Evolutionary conservation across 2,888 invertebrate genomes (phyloP), one percentile per base, ranked within the genome.

Genomic region (Crioceris asparagi): DNA sequence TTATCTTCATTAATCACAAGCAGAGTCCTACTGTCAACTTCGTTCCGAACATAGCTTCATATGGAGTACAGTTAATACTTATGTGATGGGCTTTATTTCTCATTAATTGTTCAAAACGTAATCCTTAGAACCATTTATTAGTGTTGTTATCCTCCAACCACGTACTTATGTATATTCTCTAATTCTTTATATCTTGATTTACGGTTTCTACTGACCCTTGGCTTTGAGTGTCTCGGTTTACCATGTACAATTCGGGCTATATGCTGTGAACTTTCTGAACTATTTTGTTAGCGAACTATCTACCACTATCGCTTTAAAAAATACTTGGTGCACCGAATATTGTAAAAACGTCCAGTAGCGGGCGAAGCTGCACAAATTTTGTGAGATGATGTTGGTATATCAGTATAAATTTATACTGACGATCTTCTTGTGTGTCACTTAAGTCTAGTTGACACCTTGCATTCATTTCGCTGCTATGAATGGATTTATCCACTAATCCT

Each of bases 101-200:
- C 36, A 38, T 36, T 11, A 40, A 36, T 38, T 43, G 39, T 7
- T 41, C 41, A 37, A 43, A 43, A 17, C 30, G 11, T 35, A 64
- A 43, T 10, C 64, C 64, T 47, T 62, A 53, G 10, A 54, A 56
- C 65, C 64, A 66, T 39, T 59, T 56, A 23, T 32, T 52, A 4
- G 50, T 52, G 6, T 55, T 44, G 32, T 61, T 58, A 29, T 52
- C 50, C 11, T 49, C 35, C 57, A 64, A 48, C 64, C 64, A 66
- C 1, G 56, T 10, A 8, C 10, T 14, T 2, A 34, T 18, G 25
- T 29, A n/a, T n/a, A n/a, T n/a, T n/a, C n/a, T n/a, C n/a, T n/a
- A 35, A 14, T 39, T 30, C 15, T 29, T 31, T 11, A 40, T 33
- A 27, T 42, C 39, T 21, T 31, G 37, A 16, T 32, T 42, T 17